A percentile compares a stretch with the other conserved stretches of the same genome.
Conservation (phyloP, 2,113 vertebrate species). For the Lycaon pictus region DNA sequence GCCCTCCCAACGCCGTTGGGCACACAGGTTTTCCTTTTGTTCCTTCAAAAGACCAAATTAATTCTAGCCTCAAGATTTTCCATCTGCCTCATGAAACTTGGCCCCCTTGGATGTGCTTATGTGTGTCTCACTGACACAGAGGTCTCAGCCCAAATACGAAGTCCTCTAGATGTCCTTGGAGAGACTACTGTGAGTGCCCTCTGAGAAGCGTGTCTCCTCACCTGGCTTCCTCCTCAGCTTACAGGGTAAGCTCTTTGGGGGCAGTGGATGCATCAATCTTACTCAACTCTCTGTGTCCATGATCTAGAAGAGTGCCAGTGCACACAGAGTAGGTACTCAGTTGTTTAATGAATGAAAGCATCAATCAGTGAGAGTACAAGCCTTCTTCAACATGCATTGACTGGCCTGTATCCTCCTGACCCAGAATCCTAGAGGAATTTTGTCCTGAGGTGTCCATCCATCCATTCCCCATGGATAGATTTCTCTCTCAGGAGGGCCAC, state of each 20-base stretch:
- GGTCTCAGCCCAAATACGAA: neutral
- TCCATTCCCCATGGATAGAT: neutral
- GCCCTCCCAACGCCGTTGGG: neutral
- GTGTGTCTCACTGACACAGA: rapidly evolving
- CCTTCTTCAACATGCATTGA: neutral
- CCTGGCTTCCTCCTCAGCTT: no score
- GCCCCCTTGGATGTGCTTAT: neutral
- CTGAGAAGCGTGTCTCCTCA: neutral
- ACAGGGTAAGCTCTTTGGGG: no score
- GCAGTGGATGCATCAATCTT: neutral
- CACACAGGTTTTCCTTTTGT: neutral
- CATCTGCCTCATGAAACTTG: neutral
- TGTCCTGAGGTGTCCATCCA: neutral
- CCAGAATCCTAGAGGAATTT: neutral
- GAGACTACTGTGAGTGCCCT: neutral
- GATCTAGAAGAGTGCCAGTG: neutral
- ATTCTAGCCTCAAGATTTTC: neutral
- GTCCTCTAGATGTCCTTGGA: neutral
- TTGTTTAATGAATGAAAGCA: neutral
- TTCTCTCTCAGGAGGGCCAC: neutral
- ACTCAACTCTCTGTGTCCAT: neutral
- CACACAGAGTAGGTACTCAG: rapidly evolving
- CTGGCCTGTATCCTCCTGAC: neutral
- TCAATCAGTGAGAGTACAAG: neutral
- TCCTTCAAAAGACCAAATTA: neutral